phyloP scores from a whole-genome alignment of 37 sponge, comb jelly and placozoan species.

The Ianthella basta region DNA sequence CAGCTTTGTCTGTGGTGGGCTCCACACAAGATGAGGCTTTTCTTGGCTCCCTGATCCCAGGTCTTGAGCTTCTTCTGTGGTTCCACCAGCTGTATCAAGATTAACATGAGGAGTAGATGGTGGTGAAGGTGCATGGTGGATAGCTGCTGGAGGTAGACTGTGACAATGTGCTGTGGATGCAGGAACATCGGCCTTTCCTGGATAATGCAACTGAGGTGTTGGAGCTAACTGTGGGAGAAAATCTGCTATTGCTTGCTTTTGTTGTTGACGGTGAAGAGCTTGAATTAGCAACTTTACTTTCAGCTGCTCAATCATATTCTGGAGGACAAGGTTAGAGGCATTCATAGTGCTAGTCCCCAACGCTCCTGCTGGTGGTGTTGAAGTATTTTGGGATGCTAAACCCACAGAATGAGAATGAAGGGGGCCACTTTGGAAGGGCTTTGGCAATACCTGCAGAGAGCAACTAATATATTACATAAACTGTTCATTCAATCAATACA shows the following conservation, averaged over 20 bases:
- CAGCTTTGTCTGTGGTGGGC: no score
- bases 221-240: background rate
- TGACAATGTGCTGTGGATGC: background rate
- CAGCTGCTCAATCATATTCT: constrained; percentile 14
- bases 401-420: no score
- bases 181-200: background rate
- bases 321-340: background rate
- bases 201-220: background rate
- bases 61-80: no score
- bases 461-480: no score
- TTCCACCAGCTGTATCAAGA: background rate
- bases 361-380: background rate
- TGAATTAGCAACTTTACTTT: constrained; percentile 22
- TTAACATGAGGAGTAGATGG: background rate
- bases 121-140: background rate
- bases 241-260: background rate
- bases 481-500: no score
- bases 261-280: constrained; percentile 13
- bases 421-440: no score
- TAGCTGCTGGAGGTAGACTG: background rate
- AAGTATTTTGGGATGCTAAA: no score
- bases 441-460: no score
- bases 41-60: no score
- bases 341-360: background rate
- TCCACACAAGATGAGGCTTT: no score